phyloP scores from a whole-genome alignment of 2,888 invertebrate species.

The Agrotis puta region DNA sequence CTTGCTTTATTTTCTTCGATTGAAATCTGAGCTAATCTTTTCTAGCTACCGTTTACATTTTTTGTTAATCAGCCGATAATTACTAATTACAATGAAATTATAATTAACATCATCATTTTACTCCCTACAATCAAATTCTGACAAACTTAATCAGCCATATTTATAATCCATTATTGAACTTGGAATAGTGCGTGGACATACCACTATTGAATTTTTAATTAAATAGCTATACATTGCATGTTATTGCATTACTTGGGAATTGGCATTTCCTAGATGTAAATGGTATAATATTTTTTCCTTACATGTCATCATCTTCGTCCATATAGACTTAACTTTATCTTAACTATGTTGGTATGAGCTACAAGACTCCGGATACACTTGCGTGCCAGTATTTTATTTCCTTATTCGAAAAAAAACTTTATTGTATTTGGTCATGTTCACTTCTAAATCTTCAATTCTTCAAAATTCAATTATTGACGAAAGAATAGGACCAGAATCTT shows the following conservation, averaged over 20 bases:
- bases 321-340: not conserved
- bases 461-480: conserved; percentile 77
- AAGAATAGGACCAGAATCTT: conserved; percentile 19
- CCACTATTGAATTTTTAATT: not conserved
- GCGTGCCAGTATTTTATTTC: not conserved
- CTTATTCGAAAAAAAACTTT: no score
- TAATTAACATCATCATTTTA: not conserved
- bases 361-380: not conserved
- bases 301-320: not conserved
- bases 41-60: conserved; percentile 16
- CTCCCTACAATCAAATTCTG: not conserved
- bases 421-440: not conserved
- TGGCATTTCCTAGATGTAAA: not conserved
- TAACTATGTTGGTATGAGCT: not conserved
- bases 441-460: not conserved
- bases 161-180: not conserved
- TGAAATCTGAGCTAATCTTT: not conserved
- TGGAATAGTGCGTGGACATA: not conserved
- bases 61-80: conserved; percentile 1
- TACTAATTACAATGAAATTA: not conserved
- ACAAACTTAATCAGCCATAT: not conserved
- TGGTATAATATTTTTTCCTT: not conserved
- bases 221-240: no score
- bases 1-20: not conserved
- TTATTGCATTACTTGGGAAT: not conserved